Base-by-base conservation (phyloP, 2,888 invertebrate species). In the Apotomis capreana region DNA sequence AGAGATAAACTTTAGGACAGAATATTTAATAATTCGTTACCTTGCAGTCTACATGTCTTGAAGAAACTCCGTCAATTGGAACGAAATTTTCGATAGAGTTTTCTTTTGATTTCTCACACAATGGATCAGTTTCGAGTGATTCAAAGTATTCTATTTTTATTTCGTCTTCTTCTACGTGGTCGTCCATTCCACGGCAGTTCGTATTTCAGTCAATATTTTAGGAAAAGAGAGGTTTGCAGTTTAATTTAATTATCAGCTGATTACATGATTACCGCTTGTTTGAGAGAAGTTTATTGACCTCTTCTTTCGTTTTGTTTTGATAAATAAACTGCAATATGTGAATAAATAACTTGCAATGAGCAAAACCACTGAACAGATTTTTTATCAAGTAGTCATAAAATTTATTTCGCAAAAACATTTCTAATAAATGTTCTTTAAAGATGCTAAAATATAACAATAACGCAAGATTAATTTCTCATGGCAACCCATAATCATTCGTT, bases 71-170 rank as follows among this genome's bases (percentile, higher is more conserved):
- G 5, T 55, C 37, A 40, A 65, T 37, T 12, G 36, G 40, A 12
- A 49, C 52, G 13, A 51, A n/a, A 13, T 13, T 64, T 60, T 10
- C 10, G 3, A 26, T 36, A 3, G 68, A 36, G 8, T 37, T 72
- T 9, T 52, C 37, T 44, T 10, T 59, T 46, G 46, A n/a, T 68
- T 59, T 70, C 8, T 75, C 70, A 71, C 73, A 15, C 37, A 87
- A 75, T 44, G 87, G 87, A 74, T 87, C 87, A 0, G 36, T 59
- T 69, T 83, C 83, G n/a, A 73, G 71, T 3, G 73, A 70, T 46
- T 84, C 84, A 64, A 75, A 77, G 74, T 85, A 87, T 80, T 87
- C 87, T 55, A 87, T 81, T 79, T 86, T 86, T 69, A 87, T 87
- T 81, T 83, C 83, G 12, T 59, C 73, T 77, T 86, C 83, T 26